phyloP scores from a whole-genome alignment of 2,113 vertebrate species.

The Festucalex cinctus region DNA sequence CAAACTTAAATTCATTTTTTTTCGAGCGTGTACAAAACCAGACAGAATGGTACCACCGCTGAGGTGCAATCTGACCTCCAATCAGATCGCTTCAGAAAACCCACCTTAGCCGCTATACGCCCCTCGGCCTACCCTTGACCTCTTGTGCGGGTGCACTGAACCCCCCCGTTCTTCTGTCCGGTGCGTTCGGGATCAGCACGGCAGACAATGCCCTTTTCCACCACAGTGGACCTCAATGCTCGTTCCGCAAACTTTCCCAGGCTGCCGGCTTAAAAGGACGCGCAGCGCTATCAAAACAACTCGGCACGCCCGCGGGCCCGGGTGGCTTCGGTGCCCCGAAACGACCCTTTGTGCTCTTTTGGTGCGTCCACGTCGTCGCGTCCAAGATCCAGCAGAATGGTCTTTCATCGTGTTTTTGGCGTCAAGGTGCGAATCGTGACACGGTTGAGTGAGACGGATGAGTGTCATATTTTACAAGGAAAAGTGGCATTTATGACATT shows the following conservation, averaged over 20 bases:
- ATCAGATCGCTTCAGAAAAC: constrained; percentile 52
- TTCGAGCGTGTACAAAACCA: too few relatives aligned
- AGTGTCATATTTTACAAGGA: constrained; percentile 20
- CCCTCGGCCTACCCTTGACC: constrained; percentile 46
- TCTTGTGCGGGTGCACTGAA: constrained; percentile 40
- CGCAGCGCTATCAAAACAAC: constrained; percentile 61
- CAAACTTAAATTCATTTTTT: too few relatives aligned
- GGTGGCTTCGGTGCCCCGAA: constrained; percentile 43
- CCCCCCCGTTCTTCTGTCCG: constrained; percentile 50
- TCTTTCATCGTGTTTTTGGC: too few relatives aligned
- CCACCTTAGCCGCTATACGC: constrained; percentile 26
- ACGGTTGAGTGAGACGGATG: too few relatives aligned
- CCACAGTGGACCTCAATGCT: constrained; percentile 68
- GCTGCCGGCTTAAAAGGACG: constrained; percentile 65
- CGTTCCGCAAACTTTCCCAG: constrained; percentile 77
- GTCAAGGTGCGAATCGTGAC: too few relatives aligned
- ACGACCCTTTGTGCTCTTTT: not conserved
- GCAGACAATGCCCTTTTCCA: constrained; percentile 72
- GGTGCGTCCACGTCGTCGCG: not conserved
- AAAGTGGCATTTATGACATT: constrained; percentile 15
- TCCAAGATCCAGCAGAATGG: not conserved
- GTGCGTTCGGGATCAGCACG: constrained; percentile 55
- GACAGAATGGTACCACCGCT: too few relatives aligned
- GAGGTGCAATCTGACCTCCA: not conserved
- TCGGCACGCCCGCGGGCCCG: constrained; percentile 35